Evolutionary conservation across 1,140 invertebrate species (phyloP).

Genomic region (Bombus balteatus): DNA sequence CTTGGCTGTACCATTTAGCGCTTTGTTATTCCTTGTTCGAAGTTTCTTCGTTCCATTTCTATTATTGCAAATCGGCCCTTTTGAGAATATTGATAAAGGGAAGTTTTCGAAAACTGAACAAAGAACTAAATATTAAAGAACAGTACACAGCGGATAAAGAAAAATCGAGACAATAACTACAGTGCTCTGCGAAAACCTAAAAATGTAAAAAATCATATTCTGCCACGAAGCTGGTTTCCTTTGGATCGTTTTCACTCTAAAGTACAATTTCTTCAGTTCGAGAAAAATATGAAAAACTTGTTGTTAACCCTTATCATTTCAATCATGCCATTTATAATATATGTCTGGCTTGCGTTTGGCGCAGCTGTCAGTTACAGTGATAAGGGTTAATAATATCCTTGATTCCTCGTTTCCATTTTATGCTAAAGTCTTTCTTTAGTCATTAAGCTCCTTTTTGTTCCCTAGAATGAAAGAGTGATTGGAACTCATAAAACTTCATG

Average conservation of each 20-base stretch:
- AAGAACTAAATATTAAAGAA: neutral
- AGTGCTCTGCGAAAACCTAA: neutral
- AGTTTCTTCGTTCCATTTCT: neutral
- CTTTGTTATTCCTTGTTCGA: neutral
- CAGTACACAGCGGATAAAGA: neutral
- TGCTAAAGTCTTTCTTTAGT: neutral
- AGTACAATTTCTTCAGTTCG: neutral
- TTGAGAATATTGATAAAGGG: neutral
- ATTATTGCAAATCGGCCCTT: neutral
- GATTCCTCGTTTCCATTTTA: neutral
- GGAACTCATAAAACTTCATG: too few species aligned
- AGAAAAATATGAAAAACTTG: too few species aligned
- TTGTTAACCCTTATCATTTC: neutral
- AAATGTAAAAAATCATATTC: neutral
- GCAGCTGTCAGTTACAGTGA: neutral
- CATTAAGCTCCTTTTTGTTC: neutral
- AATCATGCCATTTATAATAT: neutral
- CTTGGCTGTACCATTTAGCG: neutral
- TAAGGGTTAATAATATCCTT: constrained; percentile 3
- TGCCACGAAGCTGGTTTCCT: neutral
- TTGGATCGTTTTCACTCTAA: neutral
- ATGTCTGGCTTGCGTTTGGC: neutral
- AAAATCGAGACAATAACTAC: neutral
- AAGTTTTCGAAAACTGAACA: neutral
- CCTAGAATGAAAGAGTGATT: too few species aligned